Evolutionary conservation across 1,140 invertebrate species (phyloP).

Genomic region (Lordiphosa collinella): DNA sequence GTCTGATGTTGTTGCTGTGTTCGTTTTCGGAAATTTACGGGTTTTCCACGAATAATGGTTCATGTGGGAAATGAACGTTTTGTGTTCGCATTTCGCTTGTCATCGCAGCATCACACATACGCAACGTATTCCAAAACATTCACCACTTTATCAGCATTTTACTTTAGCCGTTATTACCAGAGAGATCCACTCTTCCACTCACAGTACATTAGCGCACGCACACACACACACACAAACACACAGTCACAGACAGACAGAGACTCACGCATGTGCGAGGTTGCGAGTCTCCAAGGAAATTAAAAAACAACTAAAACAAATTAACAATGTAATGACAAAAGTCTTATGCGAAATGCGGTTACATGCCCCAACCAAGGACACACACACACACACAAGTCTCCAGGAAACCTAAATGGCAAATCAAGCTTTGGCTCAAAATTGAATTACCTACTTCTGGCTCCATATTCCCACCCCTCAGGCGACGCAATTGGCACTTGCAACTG

Average conservation of each 20-base stretch:
- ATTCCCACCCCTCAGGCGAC: conserved; percentile 21
- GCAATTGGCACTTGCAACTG: conserved; percentile 65
- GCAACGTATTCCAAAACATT: conserved; percentile 55
- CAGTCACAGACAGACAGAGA: conserved; percentile 7
- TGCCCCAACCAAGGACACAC: conserved; percentile 11
- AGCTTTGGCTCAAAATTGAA: conserved; percentile 62
- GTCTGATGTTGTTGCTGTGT: conserved; percentile 40
- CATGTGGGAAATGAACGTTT: conserved; percentile 78
- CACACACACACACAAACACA: conserved; percentile 11
- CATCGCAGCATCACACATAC: conserved; percentile 62
- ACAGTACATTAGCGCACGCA: conserved; percentile 44
- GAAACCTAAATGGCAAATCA: conserved; percentile 51
- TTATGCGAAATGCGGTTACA: conserved; percentile 44
- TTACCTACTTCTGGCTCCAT: no score
- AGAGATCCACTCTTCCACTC: conserved; percentile 39
- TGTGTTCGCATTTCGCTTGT: conserved; percentile 73
- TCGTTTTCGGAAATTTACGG: conserved; percentile 70
- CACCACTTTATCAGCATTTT: conserved; percentile 76
- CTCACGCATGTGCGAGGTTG: conserved; percentile 58
- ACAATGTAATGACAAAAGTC: conserved; percentile 75
- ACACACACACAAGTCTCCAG: conserved; percentile 10
- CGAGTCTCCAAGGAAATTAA: conserved; percentile 76
- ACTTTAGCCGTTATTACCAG: conserved; percentile 71
- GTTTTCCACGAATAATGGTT: conserved; percentile 76
- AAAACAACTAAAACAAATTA: conserved; percentile 78